A percentile compares a stretch with the other conserved stretches of the same genome.
phyloP scores from a whole-genome alignment of 2,113 vertebrate genomes.

The Ranitomeya imitator region DNA sequence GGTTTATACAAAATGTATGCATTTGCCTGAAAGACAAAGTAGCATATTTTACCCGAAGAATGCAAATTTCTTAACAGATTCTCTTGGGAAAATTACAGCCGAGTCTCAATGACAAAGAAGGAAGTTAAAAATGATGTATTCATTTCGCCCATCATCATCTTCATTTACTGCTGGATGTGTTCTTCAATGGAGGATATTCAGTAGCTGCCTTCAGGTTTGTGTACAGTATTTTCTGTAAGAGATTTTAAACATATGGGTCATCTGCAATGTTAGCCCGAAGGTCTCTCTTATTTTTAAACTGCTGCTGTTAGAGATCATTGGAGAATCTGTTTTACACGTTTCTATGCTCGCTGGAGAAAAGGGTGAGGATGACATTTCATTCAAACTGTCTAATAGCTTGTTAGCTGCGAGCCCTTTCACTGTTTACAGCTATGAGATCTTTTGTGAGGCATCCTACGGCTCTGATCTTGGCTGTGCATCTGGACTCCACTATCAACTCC shows the following conservation, averaged over 20 bases:
- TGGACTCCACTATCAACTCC: constrained; percentile 65
- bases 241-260: constrained; percentile 56
- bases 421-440: constrained; percentile 71
- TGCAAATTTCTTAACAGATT: background rate
- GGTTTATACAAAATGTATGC: background rate
- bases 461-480: constrained; percentile 68
- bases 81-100: constrained; percentile 1
- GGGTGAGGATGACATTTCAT: constrained; percentile 71
- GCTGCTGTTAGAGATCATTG: constrained; percentile 72
- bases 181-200: constrained; percentile 22
- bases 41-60: background rate
- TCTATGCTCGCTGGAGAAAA: constrained; percentile 69
- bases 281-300: constrained; percentile 68
- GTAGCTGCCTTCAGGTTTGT: constrained; percentile 31
- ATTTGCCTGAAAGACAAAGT: constrained; percentile 21
- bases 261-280: constrained; percentile 62
- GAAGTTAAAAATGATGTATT: constrained; percentile 28
- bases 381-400: constrained; percentile 75
- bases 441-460: constrained; percentile 69
- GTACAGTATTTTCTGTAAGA: constrained; percentile 43
- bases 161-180: constrained; percentile 19
- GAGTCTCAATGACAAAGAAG: background rate
- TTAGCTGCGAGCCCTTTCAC: constrained; percentile 74
- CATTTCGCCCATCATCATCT: background rate
- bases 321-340: constrained; percentile 71